phyloP scores from a whole-genome alignment of 2,797 vertebrate species.

The Smutsia temminckii region DNA sequence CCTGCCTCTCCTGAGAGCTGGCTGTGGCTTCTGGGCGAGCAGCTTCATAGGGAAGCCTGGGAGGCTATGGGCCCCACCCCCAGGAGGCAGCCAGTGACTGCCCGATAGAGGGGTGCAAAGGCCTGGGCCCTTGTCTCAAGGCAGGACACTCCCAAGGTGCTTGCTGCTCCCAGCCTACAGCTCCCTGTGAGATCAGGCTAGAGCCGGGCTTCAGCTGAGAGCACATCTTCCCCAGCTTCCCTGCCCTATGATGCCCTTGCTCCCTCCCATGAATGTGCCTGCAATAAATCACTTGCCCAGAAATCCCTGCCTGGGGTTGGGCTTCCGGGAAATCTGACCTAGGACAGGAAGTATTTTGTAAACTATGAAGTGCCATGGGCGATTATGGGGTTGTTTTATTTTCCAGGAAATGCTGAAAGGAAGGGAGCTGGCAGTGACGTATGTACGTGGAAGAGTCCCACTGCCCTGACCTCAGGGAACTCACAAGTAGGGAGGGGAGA shows the following conservation, averaged over 20 bases:
- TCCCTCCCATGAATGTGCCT: accelerated
- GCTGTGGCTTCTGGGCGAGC: not conserved
- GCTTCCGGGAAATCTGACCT: not conserved
- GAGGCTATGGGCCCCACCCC: not conserved
- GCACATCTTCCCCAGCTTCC: not conserved
- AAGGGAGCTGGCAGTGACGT: not conserved
- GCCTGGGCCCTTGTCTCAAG: not conserved
- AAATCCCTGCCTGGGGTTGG: not conserved
- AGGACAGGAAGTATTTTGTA: not conserved
- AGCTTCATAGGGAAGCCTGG: not conserved
- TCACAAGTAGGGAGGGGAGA: not conserved
- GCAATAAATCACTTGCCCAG: not conserved
- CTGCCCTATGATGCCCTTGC: not conserved
- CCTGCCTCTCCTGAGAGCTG: not conserved
- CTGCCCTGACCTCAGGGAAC: too few species aligned
- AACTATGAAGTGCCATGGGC: not conserved
- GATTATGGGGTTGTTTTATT: not conserved
- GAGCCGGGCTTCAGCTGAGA: not conserved
- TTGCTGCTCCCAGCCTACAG: not conserved
- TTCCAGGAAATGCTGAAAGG: not conserved
- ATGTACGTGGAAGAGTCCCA: accelerated
- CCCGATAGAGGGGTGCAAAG: not conserved
- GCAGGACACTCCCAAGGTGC: not conserved
- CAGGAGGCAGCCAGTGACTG: not conserved
- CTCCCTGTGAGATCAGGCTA: accelerated